Evolutionary conservation across 2,888 invertebrate species (phyloP).

Genomic region (Nephrotoma appendiculata): DNA sequence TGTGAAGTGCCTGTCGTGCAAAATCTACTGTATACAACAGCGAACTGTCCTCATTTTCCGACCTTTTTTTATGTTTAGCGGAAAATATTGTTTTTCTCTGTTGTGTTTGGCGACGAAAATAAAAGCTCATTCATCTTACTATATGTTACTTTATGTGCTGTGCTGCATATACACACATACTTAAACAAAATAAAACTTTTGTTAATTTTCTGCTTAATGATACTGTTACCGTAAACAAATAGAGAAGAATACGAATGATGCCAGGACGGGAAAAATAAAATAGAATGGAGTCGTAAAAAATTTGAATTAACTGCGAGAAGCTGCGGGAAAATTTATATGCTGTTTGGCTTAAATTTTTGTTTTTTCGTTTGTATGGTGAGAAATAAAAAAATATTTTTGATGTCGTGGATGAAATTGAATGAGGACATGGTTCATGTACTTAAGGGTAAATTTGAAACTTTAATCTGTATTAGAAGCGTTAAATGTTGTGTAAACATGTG

Average conservation of each 20-base stretch:
- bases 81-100: background rate
- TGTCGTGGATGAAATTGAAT: too few species aligned
- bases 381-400: too few species aligned
- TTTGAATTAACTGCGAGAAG: background rate
- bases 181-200: background rate
- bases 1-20: background rate
- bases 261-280: background rate
- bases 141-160: background rate
- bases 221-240: background rate
- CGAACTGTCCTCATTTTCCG: background rate
- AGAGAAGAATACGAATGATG: background rate
- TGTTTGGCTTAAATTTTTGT: background rate
- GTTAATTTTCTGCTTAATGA: background rate
- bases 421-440: too few species aligned
- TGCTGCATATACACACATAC: background rate
- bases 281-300: background rate
- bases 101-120: background rate
- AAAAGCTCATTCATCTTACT: background rate
- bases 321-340: background rate
- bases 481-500: too few species aligned
- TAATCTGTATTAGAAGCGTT: too few species aligned
- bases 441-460: too few species aligned
- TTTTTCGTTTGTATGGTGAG: background rate
- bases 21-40: background rate
- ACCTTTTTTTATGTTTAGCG: background rate